phyloP scores from a whole-genome alignment of 2,797 vertebrate species.

The Coluber constrictor region DNA sequence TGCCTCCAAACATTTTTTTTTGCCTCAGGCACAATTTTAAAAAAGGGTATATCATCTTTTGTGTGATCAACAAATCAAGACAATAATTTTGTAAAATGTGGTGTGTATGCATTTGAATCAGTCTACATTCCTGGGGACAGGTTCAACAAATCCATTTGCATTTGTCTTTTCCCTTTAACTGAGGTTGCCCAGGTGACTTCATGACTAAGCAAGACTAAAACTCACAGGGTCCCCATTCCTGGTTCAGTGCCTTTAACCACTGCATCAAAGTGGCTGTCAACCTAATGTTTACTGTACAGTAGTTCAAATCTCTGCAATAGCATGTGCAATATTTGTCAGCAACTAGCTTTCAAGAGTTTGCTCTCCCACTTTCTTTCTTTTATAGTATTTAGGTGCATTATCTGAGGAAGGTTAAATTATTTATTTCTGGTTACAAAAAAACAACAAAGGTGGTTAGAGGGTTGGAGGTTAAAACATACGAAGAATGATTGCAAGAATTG shows the following conservation, averaged over 20 bases:
- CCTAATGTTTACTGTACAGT: neutral
- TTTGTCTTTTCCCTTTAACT: neutral
- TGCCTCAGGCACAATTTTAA: too few relatives aligned
- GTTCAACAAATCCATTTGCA: neutral
- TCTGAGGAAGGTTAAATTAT: neutral
- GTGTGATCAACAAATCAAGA: neutral
- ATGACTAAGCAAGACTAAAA: neutral
- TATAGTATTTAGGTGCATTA: neutral
- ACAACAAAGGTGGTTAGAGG: too few relatives aligned
- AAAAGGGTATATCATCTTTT: neutral
- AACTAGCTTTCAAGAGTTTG: neutral
- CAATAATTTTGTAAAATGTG: neutral
- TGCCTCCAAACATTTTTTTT: neutral
- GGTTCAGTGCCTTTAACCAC: neutral
- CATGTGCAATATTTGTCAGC: neutral
- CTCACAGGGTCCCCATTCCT: neutral
- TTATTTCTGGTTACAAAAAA: neutral
- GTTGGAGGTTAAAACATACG: too few relatives aligned
- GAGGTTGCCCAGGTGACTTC: neutral
- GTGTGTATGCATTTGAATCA: neutral
- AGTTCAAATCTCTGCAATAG: neutral
- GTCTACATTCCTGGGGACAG: neutral
- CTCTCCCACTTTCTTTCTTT: neutral
- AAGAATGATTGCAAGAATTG: too few relatives aligned
- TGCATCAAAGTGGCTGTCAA: neutral